Conservation (phyloP, 2,888 invertebrate species). For the Oscheius sp. region DNA sequence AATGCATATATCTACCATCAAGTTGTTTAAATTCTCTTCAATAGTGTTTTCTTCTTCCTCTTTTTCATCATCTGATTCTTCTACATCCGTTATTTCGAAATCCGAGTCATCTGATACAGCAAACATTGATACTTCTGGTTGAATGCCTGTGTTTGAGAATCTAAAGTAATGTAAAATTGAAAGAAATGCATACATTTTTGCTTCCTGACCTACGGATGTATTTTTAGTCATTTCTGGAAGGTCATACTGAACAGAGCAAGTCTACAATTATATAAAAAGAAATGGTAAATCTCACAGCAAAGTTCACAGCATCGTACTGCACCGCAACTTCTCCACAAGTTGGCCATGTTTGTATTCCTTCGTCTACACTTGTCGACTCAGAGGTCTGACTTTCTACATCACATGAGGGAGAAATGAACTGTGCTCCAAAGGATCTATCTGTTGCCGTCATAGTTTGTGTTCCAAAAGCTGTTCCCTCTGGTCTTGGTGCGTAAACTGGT, state of each 20-base stretch:
- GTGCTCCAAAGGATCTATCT: conserved; percentile 17
- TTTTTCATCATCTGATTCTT: neutral
- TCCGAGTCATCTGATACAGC: conserved; percentile 19
- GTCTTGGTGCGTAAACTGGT: conserved; percentile 7
- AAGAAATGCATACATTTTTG: neutral
- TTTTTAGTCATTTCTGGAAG: conserved; percentile 3
- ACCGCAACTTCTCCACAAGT: conserved; percentile 18
- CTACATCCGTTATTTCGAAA: conserved; percentile 7
- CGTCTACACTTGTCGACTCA: neutral
- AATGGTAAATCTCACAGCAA: conserved; percentile 2
- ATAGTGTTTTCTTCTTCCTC: neutral
- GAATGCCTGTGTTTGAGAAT: conserved; percentile 46
- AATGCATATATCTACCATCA: neutral
- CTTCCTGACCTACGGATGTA: neutral
- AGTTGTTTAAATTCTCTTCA: conserved; percentile 5
- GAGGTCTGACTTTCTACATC: conserved; percentile 8
- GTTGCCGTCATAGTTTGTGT: conserved; percentile 3
- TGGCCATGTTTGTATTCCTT: conserved; percentile 31
- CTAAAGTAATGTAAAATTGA: no score
- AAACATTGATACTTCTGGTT: conserved; percentile 61
- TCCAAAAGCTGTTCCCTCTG: conserved; percentile 9
- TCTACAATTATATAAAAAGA: conserved; percentile 13
- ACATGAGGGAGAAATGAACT: neutral
- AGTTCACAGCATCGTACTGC: conserved; percentile 14
- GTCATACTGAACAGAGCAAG: conserved; percentile 19